A percentile compares a stretch with the other conserved stretches of the same genome.
Evolutionary conservation across 1,140 invertebrate species (phyloP).

Genomic region (Neodiprion virginianus): DNA sequence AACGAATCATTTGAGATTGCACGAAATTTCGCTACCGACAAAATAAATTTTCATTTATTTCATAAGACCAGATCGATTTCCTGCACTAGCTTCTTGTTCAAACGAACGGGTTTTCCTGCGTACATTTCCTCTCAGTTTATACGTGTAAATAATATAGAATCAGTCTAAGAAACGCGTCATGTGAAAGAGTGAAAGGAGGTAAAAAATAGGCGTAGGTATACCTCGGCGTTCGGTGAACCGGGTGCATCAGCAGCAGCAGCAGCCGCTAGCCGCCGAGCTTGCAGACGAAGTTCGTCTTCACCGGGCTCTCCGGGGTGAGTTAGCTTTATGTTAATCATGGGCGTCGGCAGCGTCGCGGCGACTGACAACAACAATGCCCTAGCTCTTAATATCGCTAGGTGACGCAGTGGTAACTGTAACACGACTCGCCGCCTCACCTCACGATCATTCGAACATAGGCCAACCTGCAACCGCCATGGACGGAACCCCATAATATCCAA

Average conservation of each 20-base stretch:
- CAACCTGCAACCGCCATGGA: too few relatives aligned
- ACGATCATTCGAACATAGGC: constrained; percentile 36
- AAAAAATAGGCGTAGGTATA: background rate
- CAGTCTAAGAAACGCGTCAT: too few relatives aligned
- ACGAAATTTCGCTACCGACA: too few relatives aligned
- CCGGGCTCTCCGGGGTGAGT: constrained; percentile 29
- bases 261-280: background rate
- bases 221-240: background rate
- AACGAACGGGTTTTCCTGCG: too few relatives aligned
- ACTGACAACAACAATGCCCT: constrained; percentile 55
- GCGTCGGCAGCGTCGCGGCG: constrained; percentile 45
- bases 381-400: constrained; percentile 58
- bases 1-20: too few relatives aligned
- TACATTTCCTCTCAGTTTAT: too few relatives aligned
- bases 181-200: background rate
- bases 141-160: too few relatives aligned
- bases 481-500: constrained; percentile 19
- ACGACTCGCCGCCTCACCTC: constrained; percentile 46
- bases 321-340: constrained; percentile 50
- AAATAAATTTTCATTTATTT: too few relatives aligned
- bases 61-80: too few relatives aligned
- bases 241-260: background rate
- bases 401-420: constrained; percentile 53
- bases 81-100: too few relatives aligned
- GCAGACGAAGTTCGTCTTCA: background rate